Evolutionary conservation across 2,797 vertebrate genomes (phyloP), one percentile per base, ranked within the genome.

Genomic region (Myiothlypis coronata): DNA sequence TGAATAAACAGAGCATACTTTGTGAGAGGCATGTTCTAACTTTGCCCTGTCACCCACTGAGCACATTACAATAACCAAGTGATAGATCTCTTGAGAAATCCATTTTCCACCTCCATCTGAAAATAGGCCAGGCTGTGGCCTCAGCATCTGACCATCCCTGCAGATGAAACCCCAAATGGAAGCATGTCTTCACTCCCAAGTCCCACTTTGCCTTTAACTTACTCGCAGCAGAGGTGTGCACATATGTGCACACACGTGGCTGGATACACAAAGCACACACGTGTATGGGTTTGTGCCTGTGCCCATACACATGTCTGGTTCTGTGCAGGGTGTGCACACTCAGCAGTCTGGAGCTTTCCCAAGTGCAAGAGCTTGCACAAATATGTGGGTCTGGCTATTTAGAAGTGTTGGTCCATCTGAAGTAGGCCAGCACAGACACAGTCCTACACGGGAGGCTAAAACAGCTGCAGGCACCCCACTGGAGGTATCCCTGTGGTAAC

Each of bases 231-330:
- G 37, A 87, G 9, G 8, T 35, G 18, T 41, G 64, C 19, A n/a
- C 0, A 0, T 13, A 9, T 6, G 9, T 49, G 41, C 15, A 9
- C 8, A 7, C 12, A 6, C 19, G 2, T 53, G 28, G 37, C 53
- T 67, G 52, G 32, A 23, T 16, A 18, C 15, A 24, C 5, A n/a
- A 47, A 78, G 28, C 18, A 20, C 9, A 13, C 6, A 7, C 4
- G 0, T 4, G 22, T 27, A 11, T 53, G 64, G 19, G 15, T 69
- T 63, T 80, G 26, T 47, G 9, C 1, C 0, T 16, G 28, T 23
- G 9, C 30, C 8, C 0, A 0, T 26, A 55, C 30, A 5, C 1
- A 50, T 0, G 0, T 39, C 7, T 12, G 53, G 24, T 43, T 70
- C 57, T 65, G 32, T 9, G 47, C 6, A 5, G 5, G 10, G 0